These are phyloP conservation scores for Cottoperca gobio DNA, from an alignment of 2,797 vertebrate species.

Conservation along the genomic window DNA sequence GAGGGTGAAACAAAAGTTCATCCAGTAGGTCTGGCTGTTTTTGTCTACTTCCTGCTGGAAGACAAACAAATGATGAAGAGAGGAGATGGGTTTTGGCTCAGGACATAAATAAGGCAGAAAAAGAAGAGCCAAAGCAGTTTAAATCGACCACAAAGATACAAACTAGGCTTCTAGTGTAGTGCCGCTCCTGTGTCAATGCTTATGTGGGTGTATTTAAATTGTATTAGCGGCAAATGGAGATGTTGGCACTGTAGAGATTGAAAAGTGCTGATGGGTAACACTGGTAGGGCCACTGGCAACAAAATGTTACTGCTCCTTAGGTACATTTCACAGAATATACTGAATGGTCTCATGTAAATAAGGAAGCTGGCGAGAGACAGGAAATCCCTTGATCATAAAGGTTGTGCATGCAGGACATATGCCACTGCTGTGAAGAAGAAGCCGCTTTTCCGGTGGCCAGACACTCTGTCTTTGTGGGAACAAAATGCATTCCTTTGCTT, in stretches of 20 bases:
- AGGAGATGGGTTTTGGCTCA: neutral
- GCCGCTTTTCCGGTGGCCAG: conserved; percentile 49
- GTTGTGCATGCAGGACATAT: conserved; percentile 42
- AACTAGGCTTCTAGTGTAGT: neutral
- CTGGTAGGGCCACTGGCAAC: neutral
- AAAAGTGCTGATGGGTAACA: conserved; percentile 24
- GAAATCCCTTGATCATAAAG: conserved; percentile 55
- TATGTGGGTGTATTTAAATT: conserved; percentile 26
- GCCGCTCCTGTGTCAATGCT: conserved; percentile 14
- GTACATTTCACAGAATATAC: neutral
- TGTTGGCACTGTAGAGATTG: conserved; percentile 27
- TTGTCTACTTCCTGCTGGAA: conserved; percentile 47
- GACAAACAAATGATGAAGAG: conserved; percentile 43
- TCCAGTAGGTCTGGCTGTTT: conserved; percentile 18
- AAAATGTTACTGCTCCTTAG: conserved; percentile 19
- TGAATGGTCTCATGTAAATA: conserved; percentile 22
- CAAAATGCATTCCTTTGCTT: neutral
- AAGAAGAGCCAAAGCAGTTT: conserved; percentile 3
- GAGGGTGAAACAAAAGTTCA: conserved; percentile 17
- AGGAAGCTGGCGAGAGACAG: conserved; percentile 61
- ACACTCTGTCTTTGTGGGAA: neutral
- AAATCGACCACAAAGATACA: conserved; percentile 8
- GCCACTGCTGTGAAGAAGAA: conserved; percentile 42
- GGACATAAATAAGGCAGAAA: conserved; percentile 7
- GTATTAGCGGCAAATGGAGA: conserved; percentile 24